These are phyloP conservation scores for Drosophila rhopaloa DNA, from an alignment of 1,140 invertebrate species.

Conservation along the genomic window DNA sequence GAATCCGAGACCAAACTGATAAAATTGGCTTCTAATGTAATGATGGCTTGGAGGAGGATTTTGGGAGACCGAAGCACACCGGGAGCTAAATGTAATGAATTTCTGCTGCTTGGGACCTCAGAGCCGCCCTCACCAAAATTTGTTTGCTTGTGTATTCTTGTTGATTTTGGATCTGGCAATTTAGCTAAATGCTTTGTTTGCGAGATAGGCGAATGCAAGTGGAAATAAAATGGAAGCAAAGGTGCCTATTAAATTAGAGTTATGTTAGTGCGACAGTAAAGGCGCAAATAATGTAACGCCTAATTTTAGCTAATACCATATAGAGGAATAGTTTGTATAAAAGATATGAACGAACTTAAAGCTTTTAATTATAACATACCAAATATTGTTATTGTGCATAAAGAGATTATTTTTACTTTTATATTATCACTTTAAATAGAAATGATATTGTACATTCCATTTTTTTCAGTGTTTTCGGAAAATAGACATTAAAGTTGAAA, in stretches of 20 bases:
- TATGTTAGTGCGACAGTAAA: conserved; percentile 5
- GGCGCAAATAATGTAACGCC: too few relatives aligned
- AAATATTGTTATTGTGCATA: too few relatives aligned
- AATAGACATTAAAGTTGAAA: too few relatives aligned
- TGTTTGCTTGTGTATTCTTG: conserved; percentile 24
- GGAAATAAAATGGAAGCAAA: too few relatives aligned
- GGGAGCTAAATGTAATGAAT: conserved; percentile 44
- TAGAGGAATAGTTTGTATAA: too few relatives aligned
- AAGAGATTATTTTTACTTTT: too few relatives aligned
- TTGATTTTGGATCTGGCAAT: conserved; percentile 19
- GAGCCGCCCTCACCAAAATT: conserved; percentile 1
- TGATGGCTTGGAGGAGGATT: conserved; percentile 3
- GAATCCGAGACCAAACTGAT: conserved; percentile 36
- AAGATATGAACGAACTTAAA: too few relatives aligned
- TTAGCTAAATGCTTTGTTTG: conserved; percentile 46
- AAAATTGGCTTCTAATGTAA: conserved; percentile 67
- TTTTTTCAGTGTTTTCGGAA: too few relatives aligned
- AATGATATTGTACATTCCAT: too few relatives aligned
- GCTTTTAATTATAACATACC: too few relatives aligned
- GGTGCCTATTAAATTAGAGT: conserved; percentile 1
- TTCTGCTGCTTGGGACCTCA: conserved; percentile 6
- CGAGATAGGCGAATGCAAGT: background rate
- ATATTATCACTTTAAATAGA: too few relatives aligned
- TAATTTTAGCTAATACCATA: too few relatives aligned
- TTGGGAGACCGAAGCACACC: background rate